Evolutionary conservation across 2,888 invertebrate species (phyloP).

Genomic region (Mycalesis mineus): DNA sequence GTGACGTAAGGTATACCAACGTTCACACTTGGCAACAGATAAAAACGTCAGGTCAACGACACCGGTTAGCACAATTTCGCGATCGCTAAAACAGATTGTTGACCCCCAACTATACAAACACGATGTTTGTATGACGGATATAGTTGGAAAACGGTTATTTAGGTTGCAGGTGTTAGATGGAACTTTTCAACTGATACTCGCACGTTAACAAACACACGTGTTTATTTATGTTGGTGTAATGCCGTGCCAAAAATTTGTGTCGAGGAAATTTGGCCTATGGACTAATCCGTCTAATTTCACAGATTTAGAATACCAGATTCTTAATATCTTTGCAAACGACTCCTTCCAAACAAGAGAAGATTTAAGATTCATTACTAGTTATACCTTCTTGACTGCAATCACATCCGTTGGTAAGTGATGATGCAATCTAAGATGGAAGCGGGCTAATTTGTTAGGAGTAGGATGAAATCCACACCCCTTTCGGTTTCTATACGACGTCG

Average conservation of each 20-base stretch:
- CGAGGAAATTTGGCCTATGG: too few species aligned
- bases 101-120: slow-evolving; percentile 27
- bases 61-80: slow-evolving; percentile 41
- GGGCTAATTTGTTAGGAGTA: too few species aligned
- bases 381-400: too few species aligned
- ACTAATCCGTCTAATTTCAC: too few species aligned
- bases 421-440: too few species aligned
- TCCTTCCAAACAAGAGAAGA: too few species aligned
- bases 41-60: slow-evolving; percentile 30
- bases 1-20: slow-evolving; percentile 11
- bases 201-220: background rate
- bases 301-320: too few species aligned
- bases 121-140: slow-evolving; percentile 14
- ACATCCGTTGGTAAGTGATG: too few species aligned
- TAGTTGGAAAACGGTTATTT: slow-evolving; percentile 18
- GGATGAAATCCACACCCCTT: too few species aligned
- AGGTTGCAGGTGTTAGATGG: slow-evolving; percentile 25
- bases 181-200: slow-evolving; percentile 11
- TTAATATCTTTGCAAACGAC: too few species aligned
- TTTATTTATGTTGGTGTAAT: background rate
- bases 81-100: slow-evolving; percentile 30
- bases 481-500: too few species aligned
- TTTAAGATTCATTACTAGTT: too few species aligned
- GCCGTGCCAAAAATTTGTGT: background rate
- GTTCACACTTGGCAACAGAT: slow-evolving; percentile 18